phyloP scores from a whole-genome alignment of 1,140 invertebrate species.

The Pogonognathellus flavescens region DNA sequence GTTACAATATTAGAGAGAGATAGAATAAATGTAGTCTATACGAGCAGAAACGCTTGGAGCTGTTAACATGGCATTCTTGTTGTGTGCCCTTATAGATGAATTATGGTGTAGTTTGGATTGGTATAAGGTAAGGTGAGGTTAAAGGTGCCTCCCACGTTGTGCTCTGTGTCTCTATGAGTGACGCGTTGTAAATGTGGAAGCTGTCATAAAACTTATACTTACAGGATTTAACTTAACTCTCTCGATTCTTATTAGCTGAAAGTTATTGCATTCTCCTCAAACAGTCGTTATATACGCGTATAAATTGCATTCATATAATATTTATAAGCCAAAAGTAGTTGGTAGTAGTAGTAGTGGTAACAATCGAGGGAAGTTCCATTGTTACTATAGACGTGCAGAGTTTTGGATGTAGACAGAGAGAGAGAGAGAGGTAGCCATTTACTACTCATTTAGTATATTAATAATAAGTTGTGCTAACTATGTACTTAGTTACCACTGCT shows the following conservation, averaged over 20 bases:
- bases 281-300: not conserved
- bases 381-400: too few species aligned
- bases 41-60: not conserved
- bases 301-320: too few species aligned
- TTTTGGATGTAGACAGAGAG: too few species aligned
- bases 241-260: constrained; percentile 8
- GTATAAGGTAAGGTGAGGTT: not conserved
- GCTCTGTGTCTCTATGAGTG: not conserved
- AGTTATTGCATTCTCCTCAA: constrained; percentile 19
- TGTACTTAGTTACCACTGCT: too few species aligned
- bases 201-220: constrained; percentile 45
- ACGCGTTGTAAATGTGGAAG: constrained; percentile 48
- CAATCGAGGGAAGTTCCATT: constrained; percentile 25
- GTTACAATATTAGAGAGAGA: not conserved
- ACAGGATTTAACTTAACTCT: constrained; percentile 33
- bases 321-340: too few species aligned
- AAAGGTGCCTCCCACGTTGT: constrained; percentile 37
- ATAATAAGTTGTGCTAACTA: too few species aligned
- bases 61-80: not conserved
- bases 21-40: too few species aligned
- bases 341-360: not conserved
- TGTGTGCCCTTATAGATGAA: not conserved
- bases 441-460: not conserved
- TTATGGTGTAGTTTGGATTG: constrained; percentile 8
- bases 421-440: not conserved